Evolutionary conservation across 2,113 vertebrate genomes (phyloP), one percentile per base, ranked within the genome.

Genomic region (Hyperopisus bebe): DNA sequence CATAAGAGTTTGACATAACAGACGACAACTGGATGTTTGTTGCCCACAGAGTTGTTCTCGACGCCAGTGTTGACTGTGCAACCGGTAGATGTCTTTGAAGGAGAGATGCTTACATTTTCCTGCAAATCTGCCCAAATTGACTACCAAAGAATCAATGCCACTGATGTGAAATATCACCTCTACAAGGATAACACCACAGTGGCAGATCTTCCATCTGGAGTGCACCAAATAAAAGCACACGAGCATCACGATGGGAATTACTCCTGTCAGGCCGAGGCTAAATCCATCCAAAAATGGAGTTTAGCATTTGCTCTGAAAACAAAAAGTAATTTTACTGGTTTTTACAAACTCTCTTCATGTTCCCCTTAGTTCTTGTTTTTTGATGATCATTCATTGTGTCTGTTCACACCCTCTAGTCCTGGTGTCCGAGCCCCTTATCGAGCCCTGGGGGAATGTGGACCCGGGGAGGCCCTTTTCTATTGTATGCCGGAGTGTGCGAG

Each of bases 381-480:
- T 53, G 51, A 53, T 50, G 15, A 27, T 87, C 31, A 44, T 27
- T 39, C 24, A 46, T 46, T 35, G 6, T 42, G 5, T 46, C 35
- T 44, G 31, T 46, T 17, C 42, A 83, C 39, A 46, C 6, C 35
- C 48, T 51, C 48, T 58, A 96, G 95, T 94, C 62, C 27, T 88
- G 0, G 94, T 93, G 70, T 95, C 95, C 15, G 31, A 3, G 44
- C 95, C 96, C 0, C 88, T 74, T 31, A 95, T 96, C 83, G 89
- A 15, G 0, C 91, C 91, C 39, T 15, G 19, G 0, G 91, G 87
- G 1, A 46, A 2, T 1, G 94, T 92, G 0, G 24, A 96, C 24
- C 47, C 95, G 6, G 92, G 91, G 0, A 42, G 19, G 15, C 55
- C 85, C 19, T 89, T 96, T 47, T 27, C 10, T 39, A 92, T 96